These are phyloP conservation scores for Wiebesia pumilae DNA, from an alignment of 1,140 invertebrate genomes.

Conservation along the genomic window DNA sequence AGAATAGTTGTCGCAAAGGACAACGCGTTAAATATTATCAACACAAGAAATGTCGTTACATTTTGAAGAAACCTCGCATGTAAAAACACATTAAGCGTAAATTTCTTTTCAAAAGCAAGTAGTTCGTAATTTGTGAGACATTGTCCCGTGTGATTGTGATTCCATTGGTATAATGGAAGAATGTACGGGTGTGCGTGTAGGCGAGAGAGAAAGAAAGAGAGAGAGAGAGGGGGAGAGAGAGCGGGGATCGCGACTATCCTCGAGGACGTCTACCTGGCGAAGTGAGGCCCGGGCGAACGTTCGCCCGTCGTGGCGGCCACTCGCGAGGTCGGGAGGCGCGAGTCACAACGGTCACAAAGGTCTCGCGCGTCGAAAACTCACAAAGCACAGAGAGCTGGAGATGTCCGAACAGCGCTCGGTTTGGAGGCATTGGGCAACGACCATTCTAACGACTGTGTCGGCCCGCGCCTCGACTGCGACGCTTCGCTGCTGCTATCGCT, in stretches of 20 bases:
- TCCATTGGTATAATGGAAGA: not conserved
- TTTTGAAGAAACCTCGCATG: not conserved
- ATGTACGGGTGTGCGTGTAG: not conserved
- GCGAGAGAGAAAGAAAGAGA: not conserved
- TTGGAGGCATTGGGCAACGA: slow-evolving; percentile 54
- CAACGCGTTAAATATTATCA: not conserved
- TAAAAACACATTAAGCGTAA: not conserved
- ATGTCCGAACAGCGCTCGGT: slow-evolving; percentile 53
- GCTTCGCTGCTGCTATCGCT: not conserved
- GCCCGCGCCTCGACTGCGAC: not conserved
- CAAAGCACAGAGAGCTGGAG: slow-evolving; percentile 47
- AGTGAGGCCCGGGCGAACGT: not conserved
- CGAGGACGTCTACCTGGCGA: not conserved
- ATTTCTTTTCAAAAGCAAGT: not conserved
- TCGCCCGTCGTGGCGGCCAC: too few relatives aligned
- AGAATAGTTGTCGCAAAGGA: not conserved
- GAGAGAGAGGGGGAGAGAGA: not conserved
- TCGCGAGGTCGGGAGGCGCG: not conserved
- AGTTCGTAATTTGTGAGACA: slow-evolving; percentile 1
- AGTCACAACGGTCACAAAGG: slow-evolving; percentile 7
- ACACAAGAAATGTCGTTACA: not conserved
- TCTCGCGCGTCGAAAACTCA: slow-evolving; percentile 32
- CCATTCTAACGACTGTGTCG: slow-evolving; percentile 41
- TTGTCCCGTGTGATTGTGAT: not conserved
- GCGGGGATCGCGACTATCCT: not conserved